Evolutionary conservation across 2,888 invertebrate genomes (phyloP).

Genomic region (Dryadula phaetusa): DNA sequence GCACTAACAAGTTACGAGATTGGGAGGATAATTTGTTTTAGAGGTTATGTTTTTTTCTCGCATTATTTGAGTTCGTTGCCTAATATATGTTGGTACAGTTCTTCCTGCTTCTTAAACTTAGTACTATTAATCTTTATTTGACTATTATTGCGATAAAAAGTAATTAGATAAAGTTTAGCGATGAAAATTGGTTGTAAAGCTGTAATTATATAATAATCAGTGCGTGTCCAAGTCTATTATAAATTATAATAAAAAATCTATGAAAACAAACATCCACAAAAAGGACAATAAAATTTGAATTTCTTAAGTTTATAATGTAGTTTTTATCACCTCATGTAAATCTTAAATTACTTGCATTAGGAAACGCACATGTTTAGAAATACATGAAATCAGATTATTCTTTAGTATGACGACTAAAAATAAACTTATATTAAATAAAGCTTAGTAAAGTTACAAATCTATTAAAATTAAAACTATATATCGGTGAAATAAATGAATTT

Average conservation of each 20-base stretch:
- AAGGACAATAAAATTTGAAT: constrained; percentile 4
- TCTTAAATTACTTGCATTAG: background rate
- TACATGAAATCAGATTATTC: no score
- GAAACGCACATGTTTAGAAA: constrained; percentile 1
- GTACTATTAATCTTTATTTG: background rate
- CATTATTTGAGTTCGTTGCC: constrained; percentile 40
- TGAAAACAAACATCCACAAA: background rate
- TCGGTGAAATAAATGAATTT: background rate
- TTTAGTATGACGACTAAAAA: no score
- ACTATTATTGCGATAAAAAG: background rate
- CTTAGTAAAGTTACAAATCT: background rate
- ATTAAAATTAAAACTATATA: background rate
- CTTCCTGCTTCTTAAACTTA: constrained; percentile 42
- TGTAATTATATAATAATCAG: constrained; percentile 1
- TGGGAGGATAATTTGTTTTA: constrained; percentile 47
- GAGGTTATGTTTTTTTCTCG: constrained; percentile 47
- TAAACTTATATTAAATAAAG: no score
- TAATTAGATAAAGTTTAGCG: background rate
- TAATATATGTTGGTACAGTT: constrained; percentile 42
- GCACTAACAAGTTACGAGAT: constrained; percentile 42
- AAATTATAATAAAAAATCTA: constrained; percentile 8
- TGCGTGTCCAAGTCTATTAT: constrained; percentile 4
- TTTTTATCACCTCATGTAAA: constrained; percentile 4
- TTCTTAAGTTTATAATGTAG: constrained; percentile 2
- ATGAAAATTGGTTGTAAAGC: background rate